A percentile compares a stretch with the other conserved stretches of the same genome.
Conservation (phyloP, 2,113 vertebrate species). For the Callocephalon fimbriatum region DNA sequence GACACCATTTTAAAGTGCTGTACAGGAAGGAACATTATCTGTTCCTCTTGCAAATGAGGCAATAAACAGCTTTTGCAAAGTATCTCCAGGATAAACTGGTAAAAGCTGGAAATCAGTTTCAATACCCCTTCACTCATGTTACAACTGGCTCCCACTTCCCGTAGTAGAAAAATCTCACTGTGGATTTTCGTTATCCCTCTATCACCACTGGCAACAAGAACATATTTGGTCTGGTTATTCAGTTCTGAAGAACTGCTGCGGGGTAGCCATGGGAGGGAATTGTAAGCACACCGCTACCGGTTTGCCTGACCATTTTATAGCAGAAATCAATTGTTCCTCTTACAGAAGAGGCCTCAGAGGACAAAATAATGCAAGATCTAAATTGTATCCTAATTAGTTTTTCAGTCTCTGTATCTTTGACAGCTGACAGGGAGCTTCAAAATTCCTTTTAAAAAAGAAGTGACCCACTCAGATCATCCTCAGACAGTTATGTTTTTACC, state of each 20-base stretch:
- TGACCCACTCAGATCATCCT: neutral
- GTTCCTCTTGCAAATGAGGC: neutral
- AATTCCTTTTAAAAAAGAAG: neutral
- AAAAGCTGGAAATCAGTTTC: neutral
- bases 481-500: neutral
- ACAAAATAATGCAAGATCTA: neutral
- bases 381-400: neutral
- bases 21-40: neutral
- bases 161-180: neutral
- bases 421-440: neutral
- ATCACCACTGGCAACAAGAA: constrained; percentile 6
- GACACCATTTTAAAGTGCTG: neutral
- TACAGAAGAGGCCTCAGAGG: neutral
- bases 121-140: neutral
- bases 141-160: neutral
- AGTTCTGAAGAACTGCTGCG: constrained; percentile 45
- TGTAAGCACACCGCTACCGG: constrained; percentile 2
- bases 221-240: neutral
- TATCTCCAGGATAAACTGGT: neutral
- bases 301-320: constrained; percentile 22
- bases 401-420: neutral
- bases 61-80: neutral
- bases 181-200: constrained; percentile 30
- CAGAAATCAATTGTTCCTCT: constrained; percentile 58
- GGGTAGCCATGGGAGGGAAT: constrained; percentile 41